Conservation (phyloP, 2,113 vertebrate genomes). For the Neolamprologus tretocephalus region DNA sequence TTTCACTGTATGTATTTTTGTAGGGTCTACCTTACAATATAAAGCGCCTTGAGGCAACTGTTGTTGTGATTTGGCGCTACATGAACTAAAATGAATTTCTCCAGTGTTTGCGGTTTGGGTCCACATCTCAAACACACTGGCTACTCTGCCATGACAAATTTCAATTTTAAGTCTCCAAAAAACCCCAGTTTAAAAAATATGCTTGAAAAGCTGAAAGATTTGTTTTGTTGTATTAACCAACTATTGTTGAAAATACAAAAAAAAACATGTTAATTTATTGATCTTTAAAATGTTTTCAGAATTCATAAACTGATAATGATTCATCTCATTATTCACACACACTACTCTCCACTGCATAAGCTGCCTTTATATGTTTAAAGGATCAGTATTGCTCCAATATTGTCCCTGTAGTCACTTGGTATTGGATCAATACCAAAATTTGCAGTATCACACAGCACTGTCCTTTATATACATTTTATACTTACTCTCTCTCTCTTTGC, state of each 20-base stretch:
- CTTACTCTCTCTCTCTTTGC: not conserved
- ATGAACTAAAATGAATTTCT: not conserved
- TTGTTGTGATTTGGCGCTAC: not conserved
- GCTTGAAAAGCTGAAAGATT: not conserved
- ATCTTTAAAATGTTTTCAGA: not conserved
- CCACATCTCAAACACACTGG: not conserved
- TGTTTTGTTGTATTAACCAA: not conserved
- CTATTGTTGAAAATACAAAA: not conserved
- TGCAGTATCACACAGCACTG: not conserved
- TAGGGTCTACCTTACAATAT: not conserved
- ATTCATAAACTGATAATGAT: not conserved
- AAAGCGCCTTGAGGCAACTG: not conserved
- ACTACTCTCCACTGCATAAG: not conserved
- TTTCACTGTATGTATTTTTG: not conserved
- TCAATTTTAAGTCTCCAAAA: not conserved
- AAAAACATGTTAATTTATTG: fast-evolving
- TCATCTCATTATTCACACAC: not conserved
- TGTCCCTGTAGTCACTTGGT: not conserved
- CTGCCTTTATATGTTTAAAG: not conserved
- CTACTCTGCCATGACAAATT: not conserved
- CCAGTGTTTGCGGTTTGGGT: not conserved
- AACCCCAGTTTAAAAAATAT: not conserved
- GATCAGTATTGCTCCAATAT: not conserved
- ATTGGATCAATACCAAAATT: not conserved
- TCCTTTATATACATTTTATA: not conserved